Percentiles rank a stretch among this genome's conserved stretches.
phyloP scores from a whole-genome alignment of 2,113 vertebrate species.

The Danio rerio region DNA sequence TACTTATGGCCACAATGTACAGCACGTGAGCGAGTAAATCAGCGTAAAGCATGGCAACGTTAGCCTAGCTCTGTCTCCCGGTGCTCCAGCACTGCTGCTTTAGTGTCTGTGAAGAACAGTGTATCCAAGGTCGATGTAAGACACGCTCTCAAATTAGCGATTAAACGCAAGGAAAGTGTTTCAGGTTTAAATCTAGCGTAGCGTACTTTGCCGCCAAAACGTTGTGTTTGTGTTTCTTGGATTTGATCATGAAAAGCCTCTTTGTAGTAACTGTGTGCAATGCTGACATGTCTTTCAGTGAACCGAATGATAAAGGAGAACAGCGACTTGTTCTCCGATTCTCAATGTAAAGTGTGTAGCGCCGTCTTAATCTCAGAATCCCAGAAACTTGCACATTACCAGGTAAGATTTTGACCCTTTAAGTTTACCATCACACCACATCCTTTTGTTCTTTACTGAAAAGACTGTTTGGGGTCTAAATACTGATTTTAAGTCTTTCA shows the following conservation, averaged over 20 bases:
- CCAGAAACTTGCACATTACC: conserved; percentile 96
- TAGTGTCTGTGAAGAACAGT: not conserved
- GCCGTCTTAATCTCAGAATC: conserved; percentile 95
- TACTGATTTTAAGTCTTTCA: no score
- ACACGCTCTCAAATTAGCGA: not conserved
- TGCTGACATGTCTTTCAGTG: conserved; percentile 73
- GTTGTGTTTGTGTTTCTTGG: not conserved
- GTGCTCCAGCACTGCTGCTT: conserved; percentile 4
- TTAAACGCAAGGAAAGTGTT: not conserved
- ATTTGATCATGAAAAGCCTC: not conserved
- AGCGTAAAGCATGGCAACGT: not conserved
- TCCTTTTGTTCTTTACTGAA: not conserved
- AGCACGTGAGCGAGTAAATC: not conserved
- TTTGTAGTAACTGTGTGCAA: not conserved
- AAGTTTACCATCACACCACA: not conserved
- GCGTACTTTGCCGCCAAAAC: not conserved
- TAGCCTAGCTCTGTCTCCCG: not conserved
- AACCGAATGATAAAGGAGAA: conserved; percentile 92
- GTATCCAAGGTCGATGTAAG: conserved; percentile 71
- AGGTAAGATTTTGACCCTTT: conserved; percentile 78
- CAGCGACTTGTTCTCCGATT: conserved; percentile 90
- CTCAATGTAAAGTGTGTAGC: conserved; percentile 94
- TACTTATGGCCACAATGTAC: not conserved
- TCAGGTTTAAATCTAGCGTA: not conserved
- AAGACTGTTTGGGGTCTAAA: no score